Conservation (phyloP, 2,797 vertebrate species). For the Distichodus sexfasciatus region DNA sequence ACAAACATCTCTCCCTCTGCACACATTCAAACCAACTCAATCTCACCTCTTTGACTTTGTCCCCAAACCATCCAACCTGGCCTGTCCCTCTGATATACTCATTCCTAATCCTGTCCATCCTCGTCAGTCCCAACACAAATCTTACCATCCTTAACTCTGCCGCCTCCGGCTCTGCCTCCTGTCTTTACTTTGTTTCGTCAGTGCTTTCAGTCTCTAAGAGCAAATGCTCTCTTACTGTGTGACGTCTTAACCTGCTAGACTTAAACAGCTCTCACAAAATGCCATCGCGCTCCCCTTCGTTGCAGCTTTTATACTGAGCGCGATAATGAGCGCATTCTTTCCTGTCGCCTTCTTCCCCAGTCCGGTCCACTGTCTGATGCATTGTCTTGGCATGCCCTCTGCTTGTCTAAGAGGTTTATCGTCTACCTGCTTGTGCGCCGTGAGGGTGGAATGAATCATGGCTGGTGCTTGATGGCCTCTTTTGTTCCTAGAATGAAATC, state of each 20-base stretch:
- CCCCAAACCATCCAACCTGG: too few species aligned
- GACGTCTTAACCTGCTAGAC: neutral
- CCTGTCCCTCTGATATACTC: too few species aligned
- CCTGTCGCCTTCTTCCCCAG: neutral
- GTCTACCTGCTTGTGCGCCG: conserved; percentile 4
- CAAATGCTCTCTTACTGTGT: neutral
- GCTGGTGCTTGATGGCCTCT: conserved; percentile 1
- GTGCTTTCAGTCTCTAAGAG: conserved; percentile 11
- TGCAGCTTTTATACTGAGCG: neutral
- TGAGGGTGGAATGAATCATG: conserved; percentile 25
- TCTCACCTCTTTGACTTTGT: too few species aligned
- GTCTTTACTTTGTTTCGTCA: neutral
- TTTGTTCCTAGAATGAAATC: conserved; percentile 19
- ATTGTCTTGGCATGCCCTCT: neutral
- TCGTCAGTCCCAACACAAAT: too few species aligned
- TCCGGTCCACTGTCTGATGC: neutral
- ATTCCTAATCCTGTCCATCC: too few species aligned
- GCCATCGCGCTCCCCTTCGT: neutral
- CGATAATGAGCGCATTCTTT: neutral
- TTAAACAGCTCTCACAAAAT: conserved; percentile 2
- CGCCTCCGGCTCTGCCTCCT: neutral
- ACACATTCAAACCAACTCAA: too few species aligned
- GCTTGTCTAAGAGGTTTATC: conserved; percentile 17
- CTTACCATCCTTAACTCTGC: too few species aligned
- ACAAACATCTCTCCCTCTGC: too few species aligned